Evolutionary conservation across 2,797 vertebrate species (phyloP), one percentile per base, ranked within the genome.

Genomic region (Typhlichthys subterraneus): DNA sequence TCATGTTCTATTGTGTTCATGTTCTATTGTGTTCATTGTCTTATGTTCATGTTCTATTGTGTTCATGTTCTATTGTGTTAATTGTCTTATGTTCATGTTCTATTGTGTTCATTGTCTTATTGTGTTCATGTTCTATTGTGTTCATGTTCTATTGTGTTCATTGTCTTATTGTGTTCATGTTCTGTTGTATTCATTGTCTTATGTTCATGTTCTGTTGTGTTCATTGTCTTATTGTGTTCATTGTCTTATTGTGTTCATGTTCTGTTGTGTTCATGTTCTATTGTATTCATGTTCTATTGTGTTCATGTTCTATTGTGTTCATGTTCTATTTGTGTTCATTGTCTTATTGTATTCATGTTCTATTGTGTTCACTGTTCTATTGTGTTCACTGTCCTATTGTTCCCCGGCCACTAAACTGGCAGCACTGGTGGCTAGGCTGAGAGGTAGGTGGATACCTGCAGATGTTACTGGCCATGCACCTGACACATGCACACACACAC

Each of bases 361-460:
- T 23, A 23, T 23, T 23, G 23, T 23, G 23, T 23, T 23, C 45
- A 9, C 3, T 46, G 8, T 9, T 12, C 23, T 10, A 29, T 23
- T 17, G 12, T 23, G 62, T 50, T 60, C 65, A 62, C 45, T 79
- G 59, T 65, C 63, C 13, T 67, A 48, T 55, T 31, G 48, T 23
- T 53, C 48, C 64, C 63, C 50, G 15, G 68, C 42, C 79, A 83
- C 79, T 83, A 67, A 81, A 85, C 56, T 83, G 85, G 84, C 57
- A 91, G 88, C 85, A 55, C 75, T 89, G 86, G 85, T 89, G 75
- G 86, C 85, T 67, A 93, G 87, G 72, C 66, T 90, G 66, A 92
- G 85, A 93, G 91, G 88, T 94, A 88, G 91, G 85, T 91, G 76
- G 55, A 45, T 79, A 46, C 59, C 61, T 46, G 49, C 55, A 56